Percentiles rank a stretch among this genome's conserved stretches.
phyloP scores from a whole-genome alignment of 2,113 vertebrate genomes.

The Balaeniceps rex region DNA sequence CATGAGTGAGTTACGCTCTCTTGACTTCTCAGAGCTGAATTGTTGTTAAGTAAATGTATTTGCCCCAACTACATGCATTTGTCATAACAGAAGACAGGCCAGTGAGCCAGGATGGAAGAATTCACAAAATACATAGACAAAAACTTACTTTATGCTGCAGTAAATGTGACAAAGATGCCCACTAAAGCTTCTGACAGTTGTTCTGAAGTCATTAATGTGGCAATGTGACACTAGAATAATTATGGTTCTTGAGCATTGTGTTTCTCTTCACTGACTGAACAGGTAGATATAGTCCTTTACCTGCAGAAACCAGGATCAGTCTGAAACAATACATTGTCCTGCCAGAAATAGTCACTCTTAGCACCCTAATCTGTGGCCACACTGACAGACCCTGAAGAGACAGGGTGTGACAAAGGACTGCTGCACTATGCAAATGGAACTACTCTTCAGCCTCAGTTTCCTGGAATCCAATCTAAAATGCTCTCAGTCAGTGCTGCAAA shows the following conservation, averaged over 20 bases:
- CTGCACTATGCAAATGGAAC: not conserved
- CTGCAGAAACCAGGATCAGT: not conserved
- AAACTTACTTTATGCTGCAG: not conserved
- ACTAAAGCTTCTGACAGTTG: not conserved
- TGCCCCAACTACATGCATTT: not conserved
- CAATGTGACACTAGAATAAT: not conserved
- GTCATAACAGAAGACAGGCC: not conserved
- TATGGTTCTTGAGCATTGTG: not conserved
- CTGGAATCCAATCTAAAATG: not conserved
- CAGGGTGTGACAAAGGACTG: not conserved
- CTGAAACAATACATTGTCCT: not conserved
- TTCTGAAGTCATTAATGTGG: not conserved
- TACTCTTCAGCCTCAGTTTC: not conserved
- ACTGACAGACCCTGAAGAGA: not conserved
- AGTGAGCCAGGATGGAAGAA: not conserved
- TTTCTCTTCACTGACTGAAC: not conserved
- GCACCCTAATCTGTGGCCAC: not conserved
- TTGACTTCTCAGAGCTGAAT: not conserved
- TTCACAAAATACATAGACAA: not conserved
- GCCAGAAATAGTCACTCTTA: not conserved
- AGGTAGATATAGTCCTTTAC: not conserved
- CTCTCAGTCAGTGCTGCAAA: not conserved
- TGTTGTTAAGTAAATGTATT: not conserved
- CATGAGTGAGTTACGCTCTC: not conserved
- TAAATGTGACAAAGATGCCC: not conserved